A percentile compares a stretch with the other conserved stretches of the same genome.
These are phyloP conservation scores for Pseudochromis fuscus DNA, from an alignment of 2,797 vertebrate species.

Conservation along the genomic window DNA sequence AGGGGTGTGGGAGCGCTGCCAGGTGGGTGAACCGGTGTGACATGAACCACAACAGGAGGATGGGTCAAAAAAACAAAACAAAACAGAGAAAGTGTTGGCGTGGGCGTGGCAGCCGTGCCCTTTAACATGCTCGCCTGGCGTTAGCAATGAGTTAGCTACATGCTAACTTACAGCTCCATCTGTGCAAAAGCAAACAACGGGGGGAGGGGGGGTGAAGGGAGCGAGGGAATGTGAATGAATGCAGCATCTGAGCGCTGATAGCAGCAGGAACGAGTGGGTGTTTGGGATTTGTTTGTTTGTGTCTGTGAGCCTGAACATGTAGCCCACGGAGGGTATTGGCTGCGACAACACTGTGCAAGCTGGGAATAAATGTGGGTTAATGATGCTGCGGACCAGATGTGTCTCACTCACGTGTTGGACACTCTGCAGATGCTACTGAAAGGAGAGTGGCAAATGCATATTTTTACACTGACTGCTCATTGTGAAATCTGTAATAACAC, in stretches of 20 bases:
- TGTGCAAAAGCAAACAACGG: conserved; percentile 47
- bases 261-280: conserved; percentile 48
- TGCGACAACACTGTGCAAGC: conserved; percentile 50
- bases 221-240: conserved; percentile 26
- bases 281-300: conserved; percentile 65
- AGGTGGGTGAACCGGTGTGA: conserved; percentile 57
- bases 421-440: conserved; percentile 32
- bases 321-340: conserved; percentile 44
- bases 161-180: conserved; percentile 56
- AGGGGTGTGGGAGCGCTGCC: conserved; percentile 46
- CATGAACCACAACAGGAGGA: conserved; percentile 32
- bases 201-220: conserved; percentile 14
- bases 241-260: conserved; percentile 18
- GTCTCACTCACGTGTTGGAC: conserved; percentile 53
- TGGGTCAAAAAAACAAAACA: neutral
- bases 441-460: conserved; percentile 17
- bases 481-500: neutral
- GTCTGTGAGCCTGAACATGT: conserved; percentile 36
- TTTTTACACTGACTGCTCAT: conserved; percentile 31
- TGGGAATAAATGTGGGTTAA: conserved; percentile 68
- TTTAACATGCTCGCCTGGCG: conserved; percentile 14
- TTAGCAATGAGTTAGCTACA: conserved; percentile 21
- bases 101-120: conserved; percentile 21
- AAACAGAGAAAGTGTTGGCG: neutral
- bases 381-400: conserved; percentile 74